A percentile compares a stretch with the other conserved stretches of the same genome.
Evolutionary conservation across 2,797 vertebrate species (phyloP).

Genomic region (Mycteria americana): DNA sequence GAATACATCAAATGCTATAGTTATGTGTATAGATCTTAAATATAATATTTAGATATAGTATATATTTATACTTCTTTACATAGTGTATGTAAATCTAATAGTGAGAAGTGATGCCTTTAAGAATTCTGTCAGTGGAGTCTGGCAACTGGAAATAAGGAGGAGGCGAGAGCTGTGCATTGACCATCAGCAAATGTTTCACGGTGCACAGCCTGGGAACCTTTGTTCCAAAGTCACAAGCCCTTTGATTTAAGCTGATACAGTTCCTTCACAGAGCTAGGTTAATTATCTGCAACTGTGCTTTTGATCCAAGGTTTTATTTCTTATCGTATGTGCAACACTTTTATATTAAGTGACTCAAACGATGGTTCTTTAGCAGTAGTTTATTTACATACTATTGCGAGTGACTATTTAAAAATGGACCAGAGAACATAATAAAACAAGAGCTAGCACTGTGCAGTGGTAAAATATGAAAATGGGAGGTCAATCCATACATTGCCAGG

Average conservation of each 20-base stretch:
- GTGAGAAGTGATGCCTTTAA: not conserved
- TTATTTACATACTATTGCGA: not conserved
- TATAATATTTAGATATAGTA: not conserved
- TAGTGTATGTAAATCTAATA: not conserved
- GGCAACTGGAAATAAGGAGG: not conserved
- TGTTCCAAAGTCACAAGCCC: not conserved
- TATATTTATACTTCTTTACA: not conserved
- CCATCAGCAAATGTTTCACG: not conserved
- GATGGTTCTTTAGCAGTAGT: rapidly evolving
- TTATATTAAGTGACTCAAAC: not conserved
- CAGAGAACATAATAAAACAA: not conserved
- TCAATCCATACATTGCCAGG: not conserved
- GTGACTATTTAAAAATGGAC: not conserved
- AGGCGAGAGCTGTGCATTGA: not conserved
- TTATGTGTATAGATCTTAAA: not conserved
- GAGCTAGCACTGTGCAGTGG: not conserved
- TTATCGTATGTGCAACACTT: not conserved
- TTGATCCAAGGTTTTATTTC: not conserved
- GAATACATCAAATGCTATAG: not conserved
- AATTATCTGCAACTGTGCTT: not conserved
- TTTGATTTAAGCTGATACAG: not conserved
- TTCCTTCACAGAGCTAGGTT: not conserved
- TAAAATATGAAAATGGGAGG: not conserved
- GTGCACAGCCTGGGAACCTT: not conserved
- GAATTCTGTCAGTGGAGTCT: not conserved